Conservation (phyloP, 1,140 invertebrate species). For the Cydia strobilella region DNA sequence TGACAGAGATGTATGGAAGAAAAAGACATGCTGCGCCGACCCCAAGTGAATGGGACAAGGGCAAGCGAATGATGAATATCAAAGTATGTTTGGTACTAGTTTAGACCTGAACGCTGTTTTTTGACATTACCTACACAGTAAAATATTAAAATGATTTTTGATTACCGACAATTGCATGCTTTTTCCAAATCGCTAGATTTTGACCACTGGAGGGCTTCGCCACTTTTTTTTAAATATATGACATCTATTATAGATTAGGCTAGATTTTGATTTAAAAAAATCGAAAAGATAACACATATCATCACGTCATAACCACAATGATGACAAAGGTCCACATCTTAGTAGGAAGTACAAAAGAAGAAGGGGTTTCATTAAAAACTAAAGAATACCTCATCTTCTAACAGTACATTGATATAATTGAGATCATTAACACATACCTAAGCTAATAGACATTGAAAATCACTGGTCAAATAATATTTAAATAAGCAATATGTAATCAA, state of each 20-base stretch:
- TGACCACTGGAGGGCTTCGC: too few relatives aligned
- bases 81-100: too few relatives aligned
- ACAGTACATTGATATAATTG: constrained; percentile 23
- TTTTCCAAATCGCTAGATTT: background rate
- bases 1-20: too few relatives aligned
- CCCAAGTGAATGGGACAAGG: too few relatives aligned
- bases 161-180: background rate
- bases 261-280: too few relatives aligned
- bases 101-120: too few relatives aligned
- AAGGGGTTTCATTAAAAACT: constrained; percentile 7
- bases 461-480: constrained; percentile 16
- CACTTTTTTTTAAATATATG: too few relatives aligned
- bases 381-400: constrained; percentile 10
- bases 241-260: too few relatives aligned
- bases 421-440: constrained; percentile 28
- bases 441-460: constrained; percentile 25
- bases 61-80: too few relatives aligned
- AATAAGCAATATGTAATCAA: constrained; percentile 18
- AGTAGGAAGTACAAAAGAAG: constrained; percentile 21
- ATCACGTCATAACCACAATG: background rate
- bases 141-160: too few relatives aligned
- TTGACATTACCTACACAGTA: too few relatives aligned
- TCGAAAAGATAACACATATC: background rate
- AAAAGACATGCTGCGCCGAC: too few relatives aligned
- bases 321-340: constrained; percentile 8